Base-by-base conservation (phyloP, 2,888 invertebrate genomes). In the Eupithecia exiguata region DNA sequence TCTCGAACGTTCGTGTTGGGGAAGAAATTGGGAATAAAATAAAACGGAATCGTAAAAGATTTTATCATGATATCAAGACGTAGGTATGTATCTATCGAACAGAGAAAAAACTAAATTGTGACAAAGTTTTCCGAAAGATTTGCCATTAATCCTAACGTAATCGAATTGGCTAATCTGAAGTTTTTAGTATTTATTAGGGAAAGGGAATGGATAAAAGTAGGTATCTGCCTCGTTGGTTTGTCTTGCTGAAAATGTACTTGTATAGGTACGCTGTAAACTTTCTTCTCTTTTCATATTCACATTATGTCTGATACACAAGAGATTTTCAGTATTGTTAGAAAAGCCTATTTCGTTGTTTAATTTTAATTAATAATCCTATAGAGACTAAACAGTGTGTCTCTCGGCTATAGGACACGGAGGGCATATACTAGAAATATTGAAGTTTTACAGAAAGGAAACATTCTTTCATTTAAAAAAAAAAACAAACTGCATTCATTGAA, bases 41-140 rank as follows among this genome's bases (percentile, higher is more conserved):
- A 65, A 65, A 66, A 66, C 14, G 66, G 66, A 66, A 66, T 25
- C 40, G 66, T 66, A 66, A 66, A 66, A 66, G 66, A 66, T 66
- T 40, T 40, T 21, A 66, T 66, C 66, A 40, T 66, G 21, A 38
- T 66, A 66, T 66, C 36, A 35, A 36, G 63, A 65, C 36, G 63
- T 65, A 36, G 49, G 49, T 53, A 49, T 10, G 21, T 53, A 25
- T 58, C 58, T 58, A 58, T 58, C 58, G 58, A 53, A 21, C 12
- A 25, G 58, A 25, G 58, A 58, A 58, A 58, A 58, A 58, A 58
- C 25, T 58, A 25, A 25, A 58, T 58, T 58, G 58, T 58, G 58
- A 58, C 25, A 58, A 58, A 58, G 58, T 58, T 58, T 14, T 58
- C 25, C 58, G 58, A 58, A 58, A 58, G 58, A 58, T 58, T 58